Conservation (phyloP, 2,113 vertebrate species). For the Pomatorhinus ruficollis region DNA sequence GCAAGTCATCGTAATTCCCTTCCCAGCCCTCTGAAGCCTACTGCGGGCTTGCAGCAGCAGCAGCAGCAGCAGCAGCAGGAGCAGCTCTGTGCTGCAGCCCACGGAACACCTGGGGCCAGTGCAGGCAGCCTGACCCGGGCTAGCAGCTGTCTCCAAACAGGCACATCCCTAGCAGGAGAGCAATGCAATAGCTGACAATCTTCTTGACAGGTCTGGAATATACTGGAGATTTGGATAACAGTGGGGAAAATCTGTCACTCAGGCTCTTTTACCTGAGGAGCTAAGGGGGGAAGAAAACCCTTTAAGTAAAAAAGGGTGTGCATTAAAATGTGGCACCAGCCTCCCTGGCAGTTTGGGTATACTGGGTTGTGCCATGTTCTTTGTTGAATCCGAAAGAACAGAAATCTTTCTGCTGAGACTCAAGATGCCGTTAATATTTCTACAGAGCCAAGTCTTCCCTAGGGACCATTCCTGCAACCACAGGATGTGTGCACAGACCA, state of each 20-base stretch:
- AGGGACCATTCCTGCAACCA: background rate
- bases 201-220: background rate
- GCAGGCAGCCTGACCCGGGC: background rate
- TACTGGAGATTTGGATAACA: background rate
- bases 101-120: background rate
- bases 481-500: fast-evolving
- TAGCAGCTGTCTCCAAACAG: background rate
- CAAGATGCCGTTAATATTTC: background rate
- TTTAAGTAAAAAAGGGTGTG: background rate
- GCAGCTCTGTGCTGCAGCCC: background rate
- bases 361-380: background rate
- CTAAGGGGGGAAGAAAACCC: background rate
- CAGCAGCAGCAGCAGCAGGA: background rate
- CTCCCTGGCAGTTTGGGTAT: background rate
- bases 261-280: background rate
- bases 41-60: background rate
- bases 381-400: background rate
- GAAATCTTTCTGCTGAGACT: background rate
- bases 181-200: background rate
- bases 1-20: background rate
- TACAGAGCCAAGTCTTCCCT: background rate
- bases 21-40: background rate
- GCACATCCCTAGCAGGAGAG: background rate
- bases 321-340: background rate
- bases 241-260: background rate